Conservation (phyloP, 2,797 vertebrate species). For the Platyrinchus mystaceus region DNA sequence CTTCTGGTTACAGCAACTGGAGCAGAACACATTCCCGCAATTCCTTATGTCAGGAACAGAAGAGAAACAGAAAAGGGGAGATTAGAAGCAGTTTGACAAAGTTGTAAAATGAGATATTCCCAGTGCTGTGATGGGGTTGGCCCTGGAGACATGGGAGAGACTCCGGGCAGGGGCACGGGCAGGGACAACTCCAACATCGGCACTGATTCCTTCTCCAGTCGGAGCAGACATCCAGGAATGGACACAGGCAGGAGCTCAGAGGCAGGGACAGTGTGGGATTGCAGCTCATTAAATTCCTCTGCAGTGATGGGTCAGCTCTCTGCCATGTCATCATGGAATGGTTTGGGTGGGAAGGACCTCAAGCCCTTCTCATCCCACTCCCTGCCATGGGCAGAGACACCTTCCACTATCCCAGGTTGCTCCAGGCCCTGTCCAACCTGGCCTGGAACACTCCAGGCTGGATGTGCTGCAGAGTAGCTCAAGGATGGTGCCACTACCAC, state of each 20-base stretch:
- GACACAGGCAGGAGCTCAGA: background rate
- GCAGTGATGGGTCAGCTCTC: background rate
- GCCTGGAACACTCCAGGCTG: background rate
- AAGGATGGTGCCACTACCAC: rapidly evolving
- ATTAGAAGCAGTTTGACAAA: background rate
- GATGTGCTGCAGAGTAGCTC: background rate
- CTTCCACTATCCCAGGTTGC: rapidly evolving
- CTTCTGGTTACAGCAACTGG: slow-evolving; percentile 98
- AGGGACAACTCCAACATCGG: background rate
- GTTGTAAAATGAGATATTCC: background rate
- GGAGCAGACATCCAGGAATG: background rate
- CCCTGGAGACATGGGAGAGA: background rate
- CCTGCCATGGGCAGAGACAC: background rate
- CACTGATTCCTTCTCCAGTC: rapidly evolving
- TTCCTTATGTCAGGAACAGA: slow-evolving; percentile 82
- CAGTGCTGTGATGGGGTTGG: background rate
- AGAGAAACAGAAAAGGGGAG: background rate
- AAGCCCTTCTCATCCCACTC: background rate
- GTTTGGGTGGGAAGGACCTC: background rate
- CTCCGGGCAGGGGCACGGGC: background rate
- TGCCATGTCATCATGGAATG: background rate
- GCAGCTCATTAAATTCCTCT: background rate
- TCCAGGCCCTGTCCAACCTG: background rate
- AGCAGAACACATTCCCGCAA: slow-evolving; percentile 97
- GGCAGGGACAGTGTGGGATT: rapidly evolving